A percentile compares a stretch with the other conserved stretches of the same genome.
phyloP scores from a whole-genome alignment of 2,888 invertebrate species.

The Cerceris ruficornis region DNA sequence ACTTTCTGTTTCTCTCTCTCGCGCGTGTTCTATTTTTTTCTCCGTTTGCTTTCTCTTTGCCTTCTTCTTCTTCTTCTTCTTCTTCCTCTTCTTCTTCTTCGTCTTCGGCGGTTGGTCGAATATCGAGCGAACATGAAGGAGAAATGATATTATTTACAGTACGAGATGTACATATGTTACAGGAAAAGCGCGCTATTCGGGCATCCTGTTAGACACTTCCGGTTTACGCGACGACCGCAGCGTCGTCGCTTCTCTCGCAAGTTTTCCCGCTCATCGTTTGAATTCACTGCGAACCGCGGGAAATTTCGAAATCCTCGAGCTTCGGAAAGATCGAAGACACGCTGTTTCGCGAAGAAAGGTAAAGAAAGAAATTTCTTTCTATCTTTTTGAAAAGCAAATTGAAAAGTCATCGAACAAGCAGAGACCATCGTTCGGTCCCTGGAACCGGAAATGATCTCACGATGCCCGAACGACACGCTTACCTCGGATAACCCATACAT shows the following conservation, averaged over 20 bases:
- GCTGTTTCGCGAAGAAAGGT: too few relatives aligned
- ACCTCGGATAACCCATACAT: conserved; percentile 14
- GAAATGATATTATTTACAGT: conserved; percentile 68
- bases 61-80: conserved; percentile 4
- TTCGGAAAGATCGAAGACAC: too few relatives aligned
- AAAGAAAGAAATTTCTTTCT: too few relatives aligned
- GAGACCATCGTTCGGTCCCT: too few relatives aligned
- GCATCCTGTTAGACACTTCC: not conserved
- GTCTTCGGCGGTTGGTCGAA: conserved; percentile 31
- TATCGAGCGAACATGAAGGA: conserved; percentile 47
- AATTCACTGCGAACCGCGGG: too few relatives aligned
- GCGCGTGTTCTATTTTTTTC: not conserved
- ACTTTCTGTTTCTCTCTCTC: conserved; percentile 9
- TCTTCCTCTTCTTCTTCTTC: conserved; percentile 3
- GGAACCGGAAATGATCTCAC: not conserved
- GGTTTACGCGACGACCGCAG: not conserved
- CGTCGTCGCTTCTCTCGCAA: too few relatives aligned
- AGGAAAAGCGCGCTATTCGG: conserved; percentile 7
- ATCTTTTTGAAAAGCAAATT: too few relatives aligned
- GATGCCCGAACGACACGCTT: conserved; percentile 11
- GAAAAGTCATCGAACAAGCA: too few relatives aligned
- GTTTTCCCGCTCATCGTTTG: too few relatives aligned
- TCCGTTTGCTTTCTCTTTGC: not conserved
- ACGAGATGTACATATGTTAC: conserved; percentile 51
- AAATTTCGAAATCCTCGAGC: too few relatives aligned